Evolutionary conservation across 2,888 invertebrate genomes (phyloP).

Genomic region (Iphiclides podalirius): DNA sequence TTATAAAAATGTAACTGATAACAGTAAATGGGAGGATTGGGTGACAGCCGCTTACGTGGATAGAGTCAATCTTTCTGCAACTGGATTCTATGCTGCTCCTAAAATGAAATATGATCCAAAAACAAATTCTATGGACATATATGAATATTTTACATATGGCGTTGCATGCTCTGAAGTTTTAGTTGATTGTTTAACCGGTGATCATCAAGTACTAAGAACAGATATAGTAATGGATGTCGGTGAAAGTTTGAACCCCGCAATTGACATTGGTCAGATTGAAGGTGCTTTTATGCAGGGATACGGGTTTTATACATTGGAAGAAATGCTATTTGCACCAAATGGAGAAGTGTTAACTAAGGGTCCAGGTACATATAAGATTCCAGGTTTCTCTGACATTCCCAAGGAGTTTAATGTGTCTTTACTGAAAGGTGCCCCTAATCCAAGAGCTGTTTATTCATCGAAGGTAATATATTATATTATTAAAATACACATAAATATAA

Average conservation of each 20-base stretch:
- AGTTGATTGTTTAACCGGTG: slow-evolving; percentile 92
- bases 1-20: slow-evolving; percentile 82
- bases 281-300: slow-evolving; percentile 94
- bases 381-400: slow-evolving; percentile 91
- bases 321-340: slow-evolving; percentile 86
- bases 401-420: slow-evolving; percentile 90
- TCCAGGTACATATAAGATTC: slow-evolving; percentile 92
- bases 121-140: slow-evolving; percentile 83
- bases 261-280: slow-evolving; percentile 95
- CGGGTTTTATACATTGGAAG: slow-evolving; percentile 90
- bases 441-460: slow-evolving; percentile 92
- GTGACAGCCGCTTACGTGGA: slow-evolving; percentile 84
- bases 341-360: slow-evolving; percentile 87
- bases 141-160: slow-evolving; percentile 90
- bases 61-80: slow-evolving; percentile 85
- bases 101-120: slow-evolving; percentile 82
- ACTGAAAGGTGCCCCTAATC: slow-evolving; percentile 89
- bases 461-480: slow-evolving; percentile 86
- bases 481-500: background rate
- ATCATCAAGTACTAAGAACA: slow-evolving; percentile 88
- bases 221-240: slow-evolving; percentile 96
- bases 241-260: slow-evolving; percentile 92
- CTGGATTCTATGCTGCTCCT: slow-evolving; percentile 86
- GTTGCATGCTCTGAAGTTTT: slow-evolving; percentile 91
- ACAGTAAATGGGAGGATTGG: slow-evolving; percentile 90